Evolutionary conservation across 2,888 invertebrate genomes (phyloP), one percentile per base, ranked within the genome.

Genomic region (Trichogramma evanescens): DNA sequence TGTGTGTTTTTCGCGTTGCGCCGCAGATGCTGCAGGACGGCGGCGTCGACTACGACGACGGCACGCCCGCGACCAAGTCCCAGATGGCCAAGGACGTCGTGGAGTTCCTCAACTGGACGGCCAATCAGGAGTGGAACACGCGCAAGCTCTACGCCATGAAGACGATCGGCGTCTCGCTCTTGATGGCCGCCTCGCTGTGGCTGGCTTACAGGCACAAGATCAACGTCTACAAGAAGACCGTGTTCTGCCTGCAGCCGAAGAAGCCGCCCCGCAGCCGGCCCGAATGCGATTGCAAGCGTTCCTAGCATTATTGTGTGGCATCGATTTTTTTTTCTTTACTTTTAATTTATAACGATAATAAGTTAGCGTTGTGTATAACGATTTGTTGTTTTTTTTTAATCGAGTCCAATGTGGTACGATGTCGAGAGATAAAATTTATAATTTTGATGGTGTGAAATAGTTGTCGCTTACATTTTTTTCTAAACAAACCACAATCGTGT

Each of bases 61-160:
- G 96, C 66, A 98, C 97, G 48, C 89, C 92, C 56, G 88, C 97
- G 53, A 90, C 92, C 50, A 86, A 89, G 67, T 92, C 94, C 74
- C 99, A 99, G 81, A 82, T 98, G 76, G 94, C 98, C 56, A 99
- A 99, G 81, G 98, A 99, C 80, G 89, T 99, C 41, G 80, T 86
- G 42, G 88, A 90, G 58, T 98, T 98, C 86, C 84, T 99, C 62
- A 87, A 86, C 73, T 99, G 96, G 95, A 85, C 91, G 58, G 86
- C 90, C 0, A 92, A 95, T 77, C 96, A 94, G 1, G 93, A 95
- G 74, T 88, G 89, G 66, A 95, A 97, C 79, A 83, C 86, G 5
- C 85, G 95, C 63, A 92, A 95, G 72, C 82, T 83, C 65, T 86
- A 91, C 87, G 81, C 85, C 65, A 83, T 95, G 69, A 93, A 92